Conservation (phyloP, 2,113 vertebrate species). For the Halichoeres trimaculatus region DNA sequence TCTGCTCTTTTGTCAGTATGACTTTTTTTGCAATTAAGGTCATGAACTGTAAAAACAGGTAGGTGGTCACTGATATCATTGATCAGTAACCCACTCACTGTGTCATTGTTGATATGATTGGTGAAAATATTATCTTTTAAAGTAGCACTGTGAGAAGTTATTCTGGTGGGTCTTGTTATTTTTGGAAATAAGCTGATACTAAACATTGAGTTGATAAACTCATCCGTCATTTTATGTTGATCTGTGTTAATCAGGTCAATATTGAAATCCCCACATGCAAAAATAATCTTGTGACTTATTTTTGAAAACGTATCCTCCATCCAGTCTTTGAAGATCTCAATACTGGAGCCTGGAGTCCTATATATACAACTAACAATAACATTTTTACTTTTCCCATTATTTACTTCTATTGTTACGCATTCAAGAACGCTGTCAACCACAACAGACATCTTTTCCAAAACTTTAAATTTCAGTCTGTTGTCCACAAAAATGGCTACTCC, state of each 20-base stretch:
- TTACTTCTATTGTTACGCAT: neutral
- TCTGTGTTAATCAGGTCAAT: slow-evolving; percentile 12
- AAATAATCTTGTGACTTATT: neutral
- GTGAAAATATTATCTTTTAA: slow-evolving; percentile 4
- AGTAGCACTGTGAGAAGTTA: neutral
- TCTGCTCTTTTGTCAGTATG: no score
- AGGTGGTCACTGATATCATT: neutral
- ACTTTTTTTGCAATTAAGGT: no score
- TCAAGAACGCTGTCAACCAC: neutral
- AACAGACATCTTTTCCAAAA: neutral
- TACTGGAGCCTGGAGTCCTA: neutral
- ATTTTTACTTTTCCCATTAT: neutral
- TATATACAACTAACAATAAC: neutral
- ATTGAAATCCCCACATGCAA: neutral
- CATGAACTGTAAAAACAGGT: no score
- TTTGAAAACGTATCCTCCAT: neutral
- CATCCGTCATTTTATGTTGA: neutral
- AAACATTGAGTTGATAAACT: no score
- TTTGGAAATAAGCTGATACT: neutral
- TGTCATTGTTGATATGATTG: neutral
- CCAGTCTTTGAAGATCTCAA: neutral
- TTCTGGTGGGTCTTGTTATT: neutral
- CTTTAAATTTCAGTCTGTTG: neutral
- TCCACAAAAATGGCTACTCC: neutral
- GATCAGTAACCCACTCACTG: neutral